Base-by-base conservation (phyloP, 2,113 vertebrate genomes). In the Galbula dea region DNA sequence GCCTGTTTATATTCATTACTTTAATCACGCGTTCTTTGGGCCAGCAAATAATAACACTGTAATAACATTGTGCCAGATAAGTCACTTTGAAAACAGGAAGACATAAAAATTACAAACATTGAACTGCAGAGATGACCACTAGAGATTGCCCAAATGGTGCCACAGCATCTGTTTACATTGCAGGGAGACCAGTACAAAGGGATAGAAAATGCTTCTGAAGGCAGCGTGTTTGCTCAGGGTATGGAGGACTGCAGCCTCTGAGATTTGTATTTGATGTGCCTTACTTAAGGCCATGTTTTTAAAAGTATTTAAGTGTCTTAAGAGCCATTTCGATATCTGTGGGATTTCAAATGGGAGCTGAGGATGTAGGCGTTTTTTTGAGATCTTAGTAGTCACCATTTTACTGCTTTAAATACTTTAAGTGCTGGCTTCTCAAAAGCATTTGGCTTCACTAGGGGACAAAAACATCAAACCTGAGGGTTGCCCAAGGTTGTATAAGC, bases 71-170 rank as follows among this genome's bases (percentile, higher is more conserved):
- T 93, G 62, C 86, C 85, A 93, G 74, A 95, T 83, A 93, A 93
- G 46, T 90, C 67, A 86, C 86, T 94, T 95, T 72, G 89, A 94
- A 94, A 96, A 36, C 82, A 95, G 92, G 83, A 97, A 93, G 74
- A 94, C 88, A 87, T 34, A 76, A 65, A 96, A 84, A 84, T 76
- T 86, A 43, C 43, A 77, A 91, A 83, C 45, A 58, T 32, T 88
- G 85, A 86, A 88, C 88, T 90, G 86, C 92, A 88, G 54, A 72
- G 59, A 77, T 88, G 91, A 84, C 87, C 37, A 58, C 82, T 87
- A 72, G 48, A 90, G 41, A 85, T 68, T 91, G 68, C 24, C 73
- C 72, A n/a, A 61, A 63, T 63, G 90, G 95, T 95, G 94, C 96
- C 92, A 4, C 30, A 48, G 27, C 83, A 95, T 96, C 95, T 96